phyloP scores from a whole-genome alignment of 2,888 invertebrate species.

The Brassicogethes aeneus region DNA sequence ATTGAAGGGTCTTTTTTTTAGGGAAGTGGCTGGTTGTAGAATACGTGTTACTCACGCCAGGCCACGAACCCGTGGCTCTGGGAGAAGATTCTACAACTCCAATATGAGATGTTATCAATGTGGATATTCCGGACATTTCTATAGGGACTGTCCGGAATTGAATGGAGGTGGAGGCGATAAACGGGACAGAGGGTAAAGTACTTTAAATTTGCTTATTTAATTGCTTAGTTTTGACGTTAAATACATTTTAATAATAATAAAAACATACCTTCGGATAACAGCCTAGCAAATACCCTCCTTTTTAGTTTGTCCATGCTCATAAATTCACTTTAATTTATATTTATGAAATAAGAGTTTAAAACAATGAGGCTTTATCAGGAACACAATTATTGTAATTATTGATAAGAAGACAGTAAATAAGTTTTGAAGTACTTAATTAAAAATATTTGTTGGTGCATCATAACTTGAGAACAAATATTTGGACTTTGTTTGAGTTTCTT shows the following conservation, averaged over 20 bases:
- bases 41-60: slow-evolving; percentile 47
- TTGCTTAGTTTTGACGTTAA: background rate
- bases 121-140: slow-evolving; percentile 50
- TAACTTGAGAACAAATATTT: too few species aligned
- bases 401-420: too few species aligned
- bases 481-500: too few species aligned
- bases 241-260: background rate
- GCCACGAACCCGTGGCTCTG: slow-evolving; percentile 43
- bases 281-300: background rate
- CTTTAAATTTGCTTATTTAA: slow-evolving; percentile 3
- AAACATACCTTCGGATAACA: too few species aligned
- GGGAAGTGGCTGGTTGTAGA: slow-evolving; percentile 43
- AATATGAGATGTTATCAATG: slow-evolving; percentile 51
- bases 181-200: slow-evolving; percentile 28
- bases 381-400: too few species aligned
- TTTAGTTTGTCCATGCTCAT: background rate
- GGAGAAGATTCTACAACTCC: slow-evolving; percentile 45
- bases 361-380: background rate
- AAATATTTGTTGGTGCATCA: too few species aligned
- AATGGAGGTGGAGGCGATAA: slow-evolving; percentile 33
- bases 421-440: too few species aligned
- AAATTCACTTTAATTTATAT: too few species aligned
- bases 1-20: slow-evolving; percentile 22
- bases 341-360: background rate
- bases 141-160: slow-evolving; percentile 46